Evolutionary conservation across 2,888 invertebrate genomes (phyloP), one percentile per base, ranked within the genome.

Genomic region (Thumatha senex): DNA sequence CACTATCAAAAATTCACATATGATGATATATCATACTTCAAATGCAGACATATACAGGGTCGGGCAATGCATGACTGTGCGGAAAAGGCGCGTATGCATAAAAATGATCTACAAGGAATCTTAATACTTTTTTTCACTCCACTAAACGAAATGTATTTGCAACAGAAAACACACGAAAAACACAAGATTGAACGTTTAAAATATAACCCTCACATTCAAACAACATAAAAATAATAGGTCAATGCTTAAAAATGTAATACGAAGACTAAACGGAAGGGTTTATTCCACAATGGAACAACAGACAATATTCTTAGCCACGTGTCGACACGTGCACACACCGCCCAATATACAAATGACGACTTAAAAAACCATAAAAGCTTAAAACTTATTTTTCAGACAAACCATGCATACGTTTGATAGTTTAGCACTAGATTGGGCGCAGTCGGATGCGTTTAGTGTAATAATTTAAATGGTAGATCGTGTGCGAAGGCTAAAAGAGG

Each of bases 331-430:
- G 89, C 12, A 76, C 40, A 13, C 47, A 67, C 80, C 82, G 77
- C 80, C 67, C 61, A 63, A 86, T 86, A 85, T 89, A 89, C 90
- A 90, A 90, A 89, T 89, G 74, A 86, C 78, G 85, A 89, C 86
- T 89, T 88, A 88, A 52, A 50, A 55, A 57, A 76, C 75, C 74
- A 72, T 78, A 76, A 76, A 71, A 66, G 55, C 72, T 73, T 74
- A 74, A 64, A 70, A 75, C 78, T 78, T 63, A 76, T 76, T 76
- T 75, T 71, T 73, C 56, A 59, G 70, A 74, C 72, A 79, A 88
- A 79, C 82, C 86, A 73, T 80, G 89, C 88, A 89, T 89, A 87
- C 75, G 82, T 77, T 86, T 86, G 88, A 86, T 87, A 81, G 86
- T 84, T 89, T 88, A 86, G 80, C 74, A 61, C 53, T 40, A 59